Conservation (phyloP, 2,888 invertebrate genomes). For the Volucella inflata region DNA sequence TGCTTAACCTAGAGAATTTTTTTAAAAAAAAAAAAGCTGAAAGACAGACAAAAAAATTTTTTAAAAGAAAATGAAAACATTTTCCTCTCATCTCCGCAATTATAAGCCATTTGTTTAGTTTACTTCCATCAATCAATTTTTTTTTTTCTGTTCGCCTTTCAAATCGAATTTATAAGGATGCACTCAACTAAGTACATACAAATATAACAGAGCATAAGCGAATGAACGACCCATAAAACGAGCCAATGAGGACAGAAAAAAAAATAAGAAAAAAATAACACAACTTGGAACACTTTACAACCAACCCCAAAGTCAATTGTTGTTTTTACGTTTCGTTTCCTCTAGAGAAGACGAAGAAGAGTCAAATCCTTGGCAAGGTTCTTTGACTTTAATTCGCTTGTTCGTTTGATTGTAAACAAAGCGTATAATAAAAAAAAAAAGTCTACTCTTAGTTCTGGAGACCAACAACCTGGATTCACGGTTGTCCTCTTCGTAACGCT, state of each 20-base stretch:
- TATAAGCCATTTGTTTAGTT: conserved; percentile 51
- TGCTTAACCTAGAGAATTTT: not conserved
- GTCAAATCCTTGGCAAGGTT: conserved; percentile 73
- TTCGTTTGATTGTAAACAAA: conserved; percentile 69
- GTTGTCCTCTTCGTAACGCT: conserved; percentile 37
- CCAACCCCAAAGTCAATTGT: conserved; percentile 69
- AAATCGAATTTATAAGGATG: conserved; percentile 53
- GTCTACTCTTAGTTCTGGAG: conserved; percentile 20
- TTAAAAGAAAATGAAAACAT: not conserved
- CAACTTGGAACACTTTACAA: conserved; percentile 54
- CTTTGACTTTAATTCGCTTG: conserved; percentile 68
- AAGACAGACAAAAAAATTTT: not conserved
- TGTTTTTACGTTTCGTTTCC: conserved; percentile 26
- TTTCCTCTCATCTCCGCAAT: conserved; percentile 14
- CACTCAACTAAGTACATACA: conserved; percentile 35
- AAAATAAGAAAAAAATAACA: conserved; percentile 15
- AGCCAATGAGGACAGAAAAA: conserved; percentile 6
- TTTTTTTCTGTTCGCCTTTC: conserved; percentile 13
- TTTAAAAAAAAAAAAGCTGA: not conserved
- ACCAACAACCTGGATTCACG: conserved; percentile 64
- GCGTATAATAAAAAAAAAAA: conserved; percentile 38
- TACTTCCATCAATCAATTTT: conserved; percentile 51
- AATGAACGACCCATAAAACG: conserved; percentile 13
- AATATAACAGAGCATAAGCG: conserved; percentile 1
- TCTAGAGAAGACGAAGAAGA: conserved; percentile 37